Evolutionary conservation across 2,888 invertebrate species (phyloP).

Genomic region (Dynastes hyllus): DNA sequence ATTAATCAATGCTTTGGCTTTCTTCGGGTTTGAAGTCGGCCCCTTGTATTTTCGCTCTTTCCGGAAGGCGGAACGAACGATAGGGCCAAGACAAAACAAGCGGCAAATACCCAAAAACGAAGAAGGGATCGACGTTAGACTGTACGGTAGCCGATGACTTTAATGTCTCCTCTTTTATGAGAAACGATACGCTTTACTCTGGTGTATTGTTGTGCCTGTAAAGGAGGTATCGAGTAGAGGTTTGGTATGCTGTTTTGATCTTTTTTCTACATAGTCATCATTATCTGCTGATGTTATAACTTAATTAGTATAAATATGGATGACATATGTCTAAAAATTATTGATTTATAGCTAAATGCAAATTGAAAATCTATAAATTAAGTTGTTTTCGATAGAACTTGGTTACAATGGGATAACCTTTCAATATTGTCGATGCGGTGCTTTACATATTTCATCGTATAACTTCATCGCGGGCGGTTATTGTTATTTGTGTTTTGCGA

Average conservation of each 20-base stretch:
- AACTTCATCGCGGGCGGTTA: slow-evolving; percentile 18
- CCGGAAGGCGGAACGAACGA: slow-evolving; percentile 16
- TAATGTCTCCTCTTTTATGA: slow-evolving; percentile 53
- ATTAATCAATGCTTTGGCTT: slow-evolving; percentile 40
- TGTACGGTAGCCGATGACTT: slow-evolving; percentile 53
- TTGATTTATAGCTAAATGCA: too few relatives aligned
- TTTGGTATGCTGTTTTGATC: neutral
- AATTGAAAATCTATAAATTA: neutral
- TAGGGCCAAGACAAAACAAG: slow-evolving; percentile 19
- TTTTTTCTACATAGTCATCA: too few relatives aligned
- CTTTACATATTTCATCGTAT: neutral
- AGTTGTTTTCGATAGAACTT: neutral
- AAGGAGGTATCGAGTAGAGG: neutral
- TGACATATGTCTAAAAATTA: too few relatives aligned
- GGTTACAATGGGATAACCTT: slow-evolving; percentile 36
- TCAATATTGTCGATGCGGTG: neutral
- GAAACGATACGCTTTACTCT: slow-evolving; percentile 13
- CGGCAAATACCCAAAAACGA: slow-evolving; percentile 16
- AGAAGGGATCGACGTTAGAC: slow-evolving; percentile 4
- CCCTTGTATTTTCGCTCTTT: slow-evolving; percentile 9
- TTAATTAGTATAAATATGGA: too few relatives aligned
- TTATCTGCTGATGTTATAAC: too few relatives aligned
- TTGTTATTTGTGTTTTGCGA: neutral
- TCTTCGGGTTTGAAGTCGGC: neutral
- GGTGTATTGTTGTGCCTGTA: neutral